Base-by-base conservation (phyloP, 2,888 invertebrate species). In the Megastigmus dorsalis region DNA sequence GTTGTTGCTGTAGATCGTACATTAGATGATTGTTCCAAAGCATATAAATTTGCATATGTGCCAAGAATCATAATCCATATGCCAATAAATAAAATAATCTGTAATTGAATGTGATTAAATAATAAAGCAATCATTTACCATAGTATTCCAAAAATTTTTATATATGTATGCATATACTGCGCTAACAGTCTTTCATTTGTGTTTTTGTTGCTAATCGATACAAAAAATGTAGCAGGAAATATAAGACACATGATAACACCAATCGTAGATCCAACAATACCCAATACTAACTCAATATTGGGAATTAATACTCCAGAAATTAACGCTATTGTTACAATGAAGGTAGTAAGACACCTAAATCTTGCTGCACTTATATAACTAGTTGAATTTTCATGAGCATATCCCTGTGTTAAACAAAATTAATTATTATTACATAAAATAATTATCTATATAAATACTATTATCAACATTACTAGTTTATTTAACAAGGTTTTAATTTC, bases 201-300 rank as follows among this genome's bases (percentile, higher is more conserved):
- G 79, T 95, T 92, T 87, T 95, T 96, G 54, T 93, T 93, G 9
- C 95, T 94, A 75, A 97, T 92, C 77, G 93, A 92, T 36, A 97
- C 92, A 86, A 97, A 98, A 85, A 97, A 95, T 0, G 95, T 91
- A 0, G 97, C 95, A 0, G 99, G 99, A 83, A 98, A 95, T 83
- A 98, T 93, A 38, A 97, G 92, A 82, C 98, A 98, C 79, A 99
- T 94, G 79, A 96, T 92, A 13, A 97, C 95, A 0, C 99, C 99
- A 80, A 98, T 97, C 0, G 98, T 98, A 1, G 98, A 96, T 0
- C 99, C 99, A 41, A 97, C 94, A 36, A 99, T 89, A 0, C 98
- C 98, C 73, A 99, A 91, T 67, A 99, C 96, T 81, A 98, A 92
- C 89, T 99, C 97, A 73, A 97, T 96, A 84, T 96, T 97, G 15